A percentile compares a stretch with the other conserved stretches of the same genome.
These are phyloP conservation scores for Ptilorrhoa leucosticta DNA, from an alignment of 2,113 vertebrate genomes.

Conservation along the genomic window DNA sequence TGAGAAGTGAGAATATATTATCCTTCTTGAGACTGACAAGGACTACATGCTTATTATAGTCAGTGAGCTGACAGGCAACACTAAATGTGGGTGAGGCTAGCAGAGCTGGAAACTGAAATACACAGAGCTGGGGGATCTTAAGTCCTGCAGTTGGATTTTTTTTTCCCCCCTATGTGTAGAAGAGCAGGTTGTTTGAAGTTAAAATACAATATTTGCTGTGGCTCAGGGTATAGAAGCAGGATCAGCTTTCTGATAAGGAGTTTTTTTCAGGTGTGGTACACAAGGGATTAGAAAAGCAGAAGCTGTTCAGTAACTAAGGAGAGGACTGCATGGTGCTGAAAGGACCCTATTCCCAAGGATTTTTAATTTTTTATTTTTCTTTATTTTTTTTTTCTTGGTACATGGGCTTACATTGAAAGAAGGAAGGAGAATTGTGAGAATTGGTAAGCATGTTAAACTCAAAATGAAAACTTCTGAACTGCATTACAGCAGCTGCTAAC, in stretches of 20 bases:
- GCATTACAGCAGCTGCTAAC: neutral
- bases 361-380: neutral
- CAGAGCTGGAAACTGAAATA: neutral
- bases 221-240: neutral
- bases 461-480: neutral
- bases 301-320: neutral
- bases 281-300: neutral
- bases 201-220: neutral
- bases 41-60: neutral
- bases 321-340: neutral
- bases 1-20: neutral
- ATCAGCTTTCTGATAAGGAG: neutral
- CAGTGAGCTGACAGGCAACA: neutral
- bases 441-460: neutral
- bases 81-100: neutral
- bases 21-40: neutral
- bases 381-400: neutral
- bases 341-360: neutral
- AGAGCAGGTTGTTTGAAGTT: neutral
- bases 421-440: neutral
- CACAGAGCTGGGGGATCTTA: neutral
- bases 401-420: neutral
- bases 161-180: neutral
- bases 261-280: neutral
- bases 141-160: neutral